A percentile compares a stretch with the other conserved stretches of the same genome.
phyloP scores from a whole-genome alignment of 2,797 vertebrate species.

The Sebastes umbrosus region DNA sequence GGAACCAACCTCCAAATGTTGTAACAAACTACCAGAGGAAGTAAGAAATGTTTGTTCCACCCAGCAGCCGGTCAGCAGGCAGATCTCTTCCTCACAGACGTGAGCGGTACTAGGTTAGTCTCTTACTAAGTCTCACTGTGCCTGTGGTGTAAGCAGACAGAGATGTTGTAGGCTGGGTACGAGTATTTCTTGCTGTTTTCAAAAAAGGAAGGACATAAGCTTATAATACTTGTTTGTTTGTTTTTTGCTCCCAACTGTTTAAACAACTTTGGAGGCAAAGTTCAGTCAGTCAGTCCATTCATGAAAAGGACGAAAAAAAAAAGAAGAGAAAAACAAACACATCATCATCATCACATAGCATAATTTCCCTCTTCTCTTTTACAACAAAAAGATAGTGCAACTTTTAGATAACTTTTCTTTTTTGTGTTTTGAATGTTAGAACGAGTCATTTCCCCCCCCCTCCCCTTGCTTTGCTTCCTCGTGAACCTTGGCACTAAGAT shows the following conservation, averaged over 20 bases:
- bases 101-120: constrained; percentile 60
- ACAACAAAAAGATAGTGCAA: constrained; percentile 92
- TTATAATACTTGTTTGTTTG: constrained; percentile 64
- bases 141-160: constrained; percentile 71
- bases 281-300: constrained; percentile 77
- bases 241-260: constrained; percentile 76
- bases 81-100: constrained; percentile 33
- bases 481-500: constrained; percentile 95
- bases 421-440: constrained; percentile 83
- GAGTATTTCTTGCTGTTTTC: constrained; percentile 78
- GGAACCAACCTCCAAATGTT: constrained; percentile 10
- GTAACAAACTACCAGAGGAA: constrained; percentile 19
- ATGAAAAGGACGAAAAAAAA: constrained; percentile 76
- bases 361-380: constrained; percentile 85
- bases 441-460: constrained; percentile 75
- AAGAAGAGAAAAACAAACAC: constrained; percentile 21
- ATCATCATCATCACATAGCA: constrained; percentile 78
- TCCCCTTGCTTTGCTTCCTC: constrained; percentile 81
- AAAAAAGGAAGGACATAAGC: constrained; percentile 74
- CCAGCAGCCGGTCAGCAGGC: constrained; percentile 40
- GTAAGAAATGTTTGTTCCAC: constrained; percentile 26
- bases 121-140: constrained; percentile 78
- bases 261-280: constrained; percentile 77
- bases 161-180: constrained; percentile 82
- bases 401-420: constrained; percentile 82